Conservation (phyloP, 2,797 vertebrate genomes). For the Pseudochirops corinnae region DNA sequence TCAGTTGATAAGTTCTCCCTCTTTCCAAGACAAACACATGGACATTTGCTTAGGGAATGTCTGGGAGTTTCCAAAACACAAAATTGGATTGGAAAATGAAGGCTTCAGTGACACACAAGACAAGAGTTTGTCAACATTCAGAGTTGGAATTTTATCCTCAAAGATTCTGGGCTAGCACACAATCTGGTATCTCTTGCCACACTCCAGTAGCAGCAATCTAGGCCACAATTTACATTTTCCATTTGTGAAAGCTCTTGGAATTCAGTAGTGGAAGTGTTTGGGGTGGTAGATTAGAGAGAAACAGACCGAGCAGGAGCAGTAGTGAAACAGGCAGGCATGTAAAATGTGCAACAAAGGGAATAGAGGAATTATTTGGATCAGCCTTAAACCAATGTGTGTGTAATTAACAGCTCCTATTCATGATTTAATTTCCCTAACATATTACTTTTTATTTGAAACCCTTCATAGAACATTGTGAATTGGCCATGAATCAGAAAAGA, state of each 20-base stretch:
- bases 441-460: constrained; percentile 76
- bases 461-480: constrained; percentile 72
- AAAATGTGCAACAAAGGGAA: constrained; percentile 77
- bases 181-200: constrained; percentile 36
- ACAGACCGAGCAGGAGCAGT: constrained; percentile 72
- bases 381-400: constrained; percentile 78
- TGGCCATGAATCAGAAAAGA: constrained; percentile 68
- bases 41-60: constrained; percentile 42
- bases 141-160: background rate
- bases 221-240: constrained; percentile 77
- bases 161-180: background rate
- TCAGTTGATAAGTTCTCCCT: background rate
- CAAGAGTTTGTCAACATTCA: background rate
- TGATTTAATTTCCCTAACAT: constrained; percentile 80
- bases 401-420: constrained; percentile 80
- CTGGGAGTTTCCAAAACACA: background rate
- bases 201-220: constrained; percentile 63
- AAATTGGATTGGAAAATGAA: background rate
- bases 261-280: constrained; percentile 59
- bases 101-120: background rate
- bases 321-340: constrained; percentile 74
- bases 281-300: constrained; percentile 75
- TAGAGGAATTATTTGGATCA: constrained; percentile 63
- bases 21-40: constrained; percentile 57
- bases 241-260: constrained; percentile 65